These are phyloP conservation scores for Carassius carassius DNA, from an alignment of 2,113 vertebrate genomes.

Conservation along the genomic window DNA sequence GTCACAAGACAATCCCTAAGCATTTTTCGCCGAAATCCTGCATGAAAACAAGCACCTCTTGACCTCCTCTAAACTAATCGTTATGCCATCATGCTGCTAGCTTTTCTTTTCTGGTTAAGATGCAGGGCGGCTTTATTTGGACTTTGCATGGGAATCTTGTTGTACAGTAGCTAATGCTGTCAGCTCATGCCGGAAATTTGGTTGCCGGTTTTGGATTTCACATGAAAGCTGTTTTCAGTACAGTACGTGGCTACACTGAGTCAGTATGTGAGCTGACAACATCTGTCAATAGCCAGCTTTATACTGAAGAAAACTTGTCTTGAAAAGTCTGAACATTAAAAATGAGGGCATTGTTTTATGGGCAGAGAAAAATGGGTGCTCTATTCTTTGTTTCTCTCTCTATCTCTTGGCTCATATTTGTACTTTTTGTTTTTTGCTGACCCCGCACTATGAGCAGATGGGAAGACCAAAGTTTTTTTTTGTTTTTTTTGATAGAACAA, in stretches of 20 bases:
- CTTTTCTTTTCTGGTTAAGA: not conserved
- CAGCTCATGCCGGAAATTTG: not conserved
- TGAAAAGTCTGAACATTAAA: not conserved
- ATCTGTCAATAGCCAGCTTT: not conserved
- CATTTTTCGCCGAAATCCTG: constrained; percentile 63
- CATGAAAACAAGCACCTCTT: constrained; percentile 55
- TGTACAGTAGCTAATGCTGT: not conserved
- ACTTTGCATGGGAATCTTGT: not conserved
- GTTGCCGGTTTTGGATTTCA: not conserved
- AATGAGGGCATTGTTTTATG: not conserved
- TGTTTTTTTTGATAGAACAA: not conserved
- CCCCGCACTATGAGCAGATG: constrained; percentile 15
- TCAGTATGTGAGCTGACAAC: too few species aligned
- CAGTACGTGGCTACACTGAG: not conserved
- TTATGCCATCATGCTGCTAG: not conserved
- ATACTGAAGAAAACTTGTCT: constrained; percentile 1
- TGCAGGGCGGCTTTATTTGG: not conserved
- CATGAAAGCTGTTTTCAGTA: not conserved
- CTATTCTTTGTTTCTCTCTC: not conserved
- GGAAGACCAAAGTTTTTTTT: not conserved
- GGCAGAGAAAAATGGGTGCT: not conserved
- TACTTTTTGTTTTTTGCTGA: constrained; percentile 2
- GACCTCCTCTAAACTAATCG: constrained; percentile 48
- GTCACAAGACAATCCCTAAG: constrained; percentile 45
- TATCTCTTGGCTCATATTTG: not conserved